Conservation (phyloP, 2,888 invertebrate species). For the Troides aeacus region DNA sequence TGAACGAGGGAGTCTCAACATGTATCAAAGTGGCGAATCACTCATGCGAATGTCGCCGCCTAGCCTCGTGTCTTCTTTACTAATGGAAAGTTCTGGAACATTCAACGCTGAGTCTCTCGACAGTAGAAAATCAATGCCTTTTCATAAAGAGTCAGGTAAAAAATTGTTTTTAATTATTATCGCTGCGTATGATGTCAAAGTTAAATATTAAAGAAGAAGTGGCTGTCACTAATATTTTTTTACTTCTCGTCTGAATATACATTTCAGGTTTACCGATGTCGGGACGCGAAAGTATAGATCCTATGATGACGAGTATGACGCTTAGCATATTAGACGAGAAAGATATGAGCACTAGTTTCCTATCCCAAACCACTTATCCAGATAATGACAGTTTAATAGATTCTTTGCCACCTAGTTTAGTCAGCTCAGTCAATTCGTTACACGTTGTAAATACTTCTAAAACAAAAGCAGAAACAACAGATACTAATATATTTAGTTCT, state of each 20-base stretch:
- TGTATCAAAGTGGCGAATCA: constrained; percentile 73
- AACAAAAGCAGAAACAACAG: constrained; percentile 50
- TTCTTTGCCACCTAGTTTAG: constrained; percentile 70
- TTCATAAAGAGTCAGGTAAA: constrained; percentile 61
- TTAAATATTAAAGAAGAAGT: too few species aligned
- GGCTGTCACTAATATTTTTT: too few species aligned
- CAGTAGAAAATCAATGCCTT: constrained; percentile 55
- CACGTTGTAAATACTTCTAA: constrained; percentile 60
- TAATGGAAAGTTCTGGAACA: constrained; percentile 73
- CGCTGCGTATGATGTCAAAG: too few species aligned
- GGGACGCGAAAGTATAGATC: constrained; percentile 69
- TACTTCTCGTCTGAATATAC: neutral
- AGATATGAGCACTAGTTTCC: constrained; percentile 77
- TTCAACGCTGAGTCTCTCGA: constrained; percentile 68
- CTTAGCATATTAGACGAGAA: constrained; percentile 75
- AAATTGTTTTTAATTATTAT: neutral
- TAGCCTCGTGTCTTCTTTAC: constrained; percentile 79
- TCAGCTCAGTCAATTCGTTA: constrained; percentile 72
- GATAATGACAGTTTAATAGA: constrained; percentile 73
- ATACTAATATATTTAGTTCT: constrained; percentile 67
- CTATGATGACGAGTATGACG: constrained; percentile 76
- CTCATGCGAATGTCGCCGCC: constrained; percentile 79
- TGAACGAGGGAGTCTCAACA: constrained; percentile 67
- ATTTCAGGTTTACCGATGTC: constrained; percentile 55
- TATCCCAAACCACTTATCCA: constrained; percentile 72